Evolutionary conservation across 2,797 vertebrate genomes (phyloP).

Genomic region (Anabacerthia variegaticeps): DNA sequence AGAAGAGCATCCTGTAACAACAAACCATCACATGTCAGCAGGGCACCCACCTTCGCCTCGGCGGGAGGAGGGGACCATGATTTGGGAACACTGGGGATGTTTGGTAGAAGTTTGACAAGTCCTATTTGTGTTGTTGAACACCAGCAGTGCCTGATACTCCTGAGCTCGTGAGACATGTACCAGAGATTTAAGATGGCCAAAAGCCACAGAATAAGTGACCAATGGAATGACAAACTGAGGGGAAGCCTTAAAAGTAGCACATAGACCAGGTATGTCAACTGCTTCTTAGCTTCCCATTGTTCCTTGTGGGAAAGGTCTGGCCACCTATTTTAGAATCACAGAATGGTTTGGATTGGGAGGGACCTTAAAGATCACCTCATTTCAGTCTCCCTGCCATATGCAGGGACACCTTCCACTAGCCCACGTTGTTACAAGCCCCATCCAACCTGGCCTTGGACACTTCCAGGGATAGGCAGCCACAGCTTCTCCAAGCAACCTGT

Average conservation of each 20-base stretch:
- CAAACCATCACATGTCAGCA: neutral
- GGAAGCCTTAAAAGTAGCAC: neutral
- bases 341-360: neutral
- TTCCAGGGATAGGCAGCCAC: neutral
- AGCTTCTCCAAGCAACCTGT: neutral
- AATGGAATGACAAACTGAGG: neutral
- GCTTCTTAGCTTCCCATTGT: neutral
- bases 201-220: neutral
- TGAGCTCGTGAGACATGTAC: fast-evolving
- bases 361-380: neutral
- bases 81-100: neutral
- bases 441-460: neutral
- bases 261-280: neutral
- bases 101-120: neutral
- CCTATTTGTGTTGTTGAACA: neutral
- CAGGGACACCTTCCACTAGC: neutral
- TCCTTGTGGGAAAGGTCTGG: neutral
- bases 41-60: neutral
- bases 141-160: neutral
- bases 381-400: neutral
- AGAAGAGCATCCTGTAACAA: neutral
- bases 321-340: neutral
- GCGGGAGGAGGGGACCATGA: neutral
- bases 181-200: neutral
- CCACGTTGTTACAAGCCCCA: neutral